A percentile compares a stretch with the other conserved stretches of the same genome.
These are phyloP conservation scores for Ptilonorhynchus violaceus DNA, from an alignment of 2,113 vertebrate genomes.

Conservation along the genomic window DNA sequence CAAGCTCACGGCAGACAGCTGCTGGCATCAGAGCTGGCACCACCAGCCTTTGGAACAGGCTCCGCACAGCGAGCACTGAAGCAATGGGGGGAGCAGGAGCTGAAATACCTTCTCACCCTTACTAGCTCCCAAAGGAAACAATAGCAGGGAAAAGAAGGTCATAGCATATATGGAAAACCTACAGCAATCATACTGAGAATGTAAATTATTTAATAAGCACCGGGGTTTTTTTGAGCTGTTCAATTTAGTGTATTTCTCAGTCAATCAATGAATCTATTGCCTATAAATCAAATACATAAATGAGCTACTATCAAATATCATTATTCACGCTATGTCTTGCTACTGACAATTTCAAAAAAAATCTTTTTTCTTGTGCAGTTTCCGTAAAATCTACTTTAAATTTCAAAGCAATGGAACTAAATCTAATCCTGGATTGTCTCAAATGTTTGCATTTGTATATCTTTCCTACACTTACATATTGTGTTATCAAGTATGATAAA, in stretches of 20 bases:
- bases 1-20: background rate
- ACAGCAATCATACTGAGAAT: background rate
- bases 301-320: background rate
- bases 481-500: background rate
- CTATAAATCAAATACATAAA: background rate
- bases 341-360: background rate
- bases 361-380: background rate
- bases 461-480: background rate
- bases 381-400: background rate
- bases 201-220: background rate
- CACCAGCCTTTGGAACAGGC: background rate
- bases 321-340: background rate
- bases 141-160: background rate
- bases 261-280: background rate
- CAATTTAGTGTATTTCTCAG: background rate
- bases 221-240: rapidly evolving
- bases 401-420: background rate
- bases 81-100: background rate
- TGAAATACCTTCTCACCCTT: background rate
- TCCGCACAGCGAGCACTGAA: background rate
- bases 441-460: conserved; percentile 19
- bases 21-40: background rate
- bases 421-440: background rate
- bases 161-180: background rate
- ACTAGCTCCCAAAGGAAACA: background rate